These are phyloP conservation scores for Gortyna flavago DNA, from an alignment of 2,888 invertebrate species.

Conservation along the genomic window DNA sequence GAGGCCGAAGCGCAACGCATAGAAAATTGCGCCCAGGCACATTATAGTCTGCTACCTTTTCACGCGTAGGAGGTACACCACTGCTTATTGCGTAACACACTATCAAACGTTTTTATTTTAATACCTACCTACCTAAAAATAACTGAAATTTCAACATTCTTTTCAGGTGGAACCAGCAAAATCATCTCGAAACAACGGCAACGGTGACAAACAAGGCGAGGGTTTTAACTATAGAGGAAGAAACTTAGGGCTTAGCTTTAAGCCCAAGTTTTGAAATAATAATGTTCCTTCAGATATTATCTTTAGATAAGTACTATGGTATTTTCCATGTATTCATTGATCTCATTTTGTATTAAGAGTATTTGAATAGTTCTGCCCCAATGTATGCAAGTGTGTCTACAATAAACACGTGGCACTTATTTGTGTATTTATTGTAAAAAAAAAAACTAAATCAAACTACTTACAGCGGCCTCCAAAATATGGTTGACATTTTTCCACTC, in stretches of 20 bases:
- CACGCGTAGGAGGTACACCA: no score
- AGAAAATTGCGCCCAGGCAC: no score
- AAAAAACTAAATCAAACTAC: no score
- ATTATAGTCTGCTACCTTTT: no score
- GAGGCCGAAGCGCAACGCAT: no score
- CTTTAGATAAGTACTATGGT: slow-evolving; percentile 49
- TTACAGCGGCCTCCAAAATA: no score
- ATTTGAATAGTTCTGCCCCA: slow-evolving; percentile 74
- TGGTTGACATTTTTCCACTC: no score
- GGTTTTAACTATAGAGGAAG: slow-evolving; percentile 80
- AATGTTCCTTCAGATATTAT: slow-evolving; percentile 6
- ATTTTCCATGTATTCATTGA: slow-evolving; percentile 74
- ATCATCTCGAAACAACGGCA: slow-evolving; percentile 74
- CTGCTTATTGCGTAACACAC: no score
- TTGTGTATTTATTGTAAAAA: not conserved
- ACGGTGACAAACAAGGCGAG: slow-evolving; percentile 73
- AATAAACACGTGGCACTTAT: slow-evolving; percentile 75
- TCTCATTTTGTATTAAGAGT: slow-evolving; percentile 57
- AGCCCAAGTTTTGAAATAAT: slow-evolving; percentile 81
- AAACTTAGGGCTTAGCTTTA: slow-evolving; percentile 80
- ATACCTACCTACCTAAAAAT: no score
- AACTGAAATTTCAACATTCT: not conserved
- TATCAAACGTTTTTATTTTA: not conserved
- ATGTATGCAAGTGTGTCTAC: slow-evolving; percentile 76
- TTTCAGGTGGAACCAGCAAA: slow-evolving; percentile 86